Evolutionary conservation across 2,888 invertebrate species (phyloP).

Genomic region (Drosophila stalkeri): DNA sequence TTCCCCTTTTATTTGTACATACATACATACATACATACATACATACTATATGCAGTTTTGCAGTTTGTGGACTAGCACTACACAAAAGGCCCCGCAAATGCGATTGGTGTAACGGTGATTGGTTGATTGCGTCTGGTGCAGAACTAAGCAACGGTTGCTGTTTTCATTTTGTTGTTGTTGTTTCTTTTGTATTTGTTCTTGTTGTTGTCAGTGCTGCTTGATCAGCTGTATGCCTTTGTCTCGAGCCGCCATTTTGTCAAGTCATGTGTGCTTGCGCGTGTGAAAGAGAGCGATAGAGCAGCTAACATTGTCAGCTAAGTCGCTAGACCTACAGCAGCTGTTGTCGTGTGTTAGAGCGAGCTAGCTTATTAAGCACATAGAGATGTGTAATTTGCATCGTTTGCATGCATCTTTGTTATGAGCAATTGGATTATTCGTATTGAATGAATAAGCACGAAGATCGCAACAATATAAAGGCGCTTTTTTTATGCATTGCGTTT

Average conservation of each 20-base stretch:
- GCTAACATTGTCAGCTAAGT: not conserved
- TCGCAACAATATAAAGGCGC: not conserved
- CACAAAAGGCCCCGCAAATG: slow-evolving; percentile 24
- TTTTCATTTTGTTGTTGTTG: not conserved
- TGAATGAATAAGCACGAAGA: not conserved
- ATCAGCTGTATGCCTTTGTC: slow-evolving; percentile 11
- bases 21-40: slow-evolving; percentile 28
- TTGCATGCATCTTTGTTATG: not conserved
- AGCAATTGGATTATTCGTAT: not conserved
- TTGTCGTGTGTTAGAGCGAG: slow-evolving; percentile 6
- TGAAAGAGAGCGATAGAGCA: not conserved
- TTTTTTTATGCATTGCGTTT: not conserved
- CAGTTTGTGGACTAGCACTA: slow-evolving; percentile 27
- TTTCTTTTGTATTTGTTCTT: not conserved
- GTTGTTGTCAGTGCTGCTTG: slow-evolving; percentile 16
- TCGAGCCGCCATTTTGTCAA: slow-evolving; percentile 8
- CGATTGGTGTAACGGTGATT: slow-evolving; percentile 29
- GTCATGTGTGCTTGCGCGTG: slow-evolving; percentile 4
- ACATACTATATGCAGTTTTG: slow-evolving; percentile 18
- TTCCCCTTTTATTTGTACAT: slow-evolving; percentile 23
- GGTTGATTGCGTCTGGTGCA: slow-evolving; percentile 32
- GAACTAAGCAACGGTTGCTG: slow-evolving; percentile 27
- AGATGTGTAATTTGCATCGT: not conserved
- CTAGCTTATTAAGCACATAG: not conserved
- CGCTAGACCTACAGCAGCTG: not conserved